Conservation (phyloP, 2,888 invertebrate species). For the Actias luna region DNA sequence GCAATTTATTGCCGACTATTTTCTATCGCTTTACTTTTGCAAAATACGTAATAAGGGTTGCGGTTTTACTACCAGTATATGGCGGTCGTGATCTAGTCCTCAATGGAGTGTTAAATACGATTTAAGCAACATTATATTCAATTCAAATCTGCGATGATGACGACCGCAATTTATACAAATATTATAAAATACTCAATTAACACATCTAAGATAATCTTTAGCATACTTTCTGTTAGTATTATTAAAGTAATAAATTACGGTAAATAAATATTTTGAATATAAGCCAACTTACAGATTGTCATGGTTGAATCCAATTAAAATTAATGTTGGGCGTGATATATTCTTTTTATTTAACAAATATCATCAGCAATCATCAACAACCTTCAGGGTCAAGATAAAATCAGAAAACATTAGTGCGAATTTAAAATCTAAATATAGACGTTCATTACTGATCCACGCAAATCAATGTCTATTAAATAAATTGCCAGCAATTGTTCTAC, state of each 20-base stretch:
- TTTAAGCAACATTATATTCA: no score
- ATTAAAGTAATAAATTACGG: neutral
- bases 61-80: no score
- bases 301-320: neutral
- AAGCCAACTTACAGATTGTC: neutral
- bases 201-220: no score
- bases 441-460: neutral
- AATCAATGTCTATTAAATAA: constrained; percentile 7
- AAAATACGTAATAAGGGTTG: no score
- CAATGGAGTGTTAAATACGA: no score
- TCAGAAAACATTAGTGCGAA: constrained; percentile 1
- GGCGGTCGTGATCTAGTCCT: no score
- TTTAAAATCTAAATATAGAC: constrained; percentile 13
- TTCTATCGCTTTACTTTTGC: no score
- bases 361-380: neutral
- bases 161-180: no score
- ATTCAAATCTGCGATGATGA: no score
- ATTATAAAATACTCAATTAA: no score
- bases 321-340: neutral
- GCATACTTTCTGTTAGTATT: neutral
- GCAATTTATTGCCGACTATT: no score
- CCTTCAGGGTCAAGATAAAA: neutral
- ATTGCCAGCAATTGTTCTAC: constrained; percentile 16
- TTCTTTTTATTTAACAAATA: neutral
- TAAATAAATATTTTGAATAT: neutral